Evolutionary conservation across 1,140 invertebrate genomes (phyloP).

Genomic region (Euglossa dilemma): DNA sequence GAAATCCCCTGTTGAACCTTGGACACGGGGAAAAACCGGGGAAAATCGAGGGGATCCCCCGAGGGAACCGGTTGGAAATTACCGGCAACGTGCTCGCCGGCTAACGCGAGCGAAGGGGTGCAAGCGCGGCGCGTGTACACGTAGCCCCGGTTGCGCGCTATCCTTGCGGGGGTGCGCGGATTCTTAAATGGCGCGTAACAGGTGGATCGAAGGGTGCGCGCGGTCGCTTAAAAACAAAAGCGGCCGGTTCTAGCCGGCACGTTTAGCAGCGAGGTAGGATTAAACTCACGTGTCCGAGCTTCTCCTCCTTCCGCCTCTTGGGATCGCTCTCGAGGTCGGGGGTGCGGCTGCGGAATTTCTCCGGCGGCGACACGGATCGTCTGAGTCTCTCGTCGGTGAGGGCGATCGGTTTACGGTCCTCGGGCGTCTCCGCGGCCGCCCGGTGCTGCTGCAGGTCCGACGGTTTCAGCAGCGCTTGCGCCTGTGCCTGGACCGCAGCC

Average conservation of each 20-base stretch:
- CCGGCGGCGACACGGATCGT: constrained; percentile 84
- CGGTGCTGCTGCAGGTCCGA: constrained; percentile 77
- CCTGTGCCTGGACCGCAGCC: constrained; percentile 74
- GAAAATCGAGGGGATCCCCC: no score
- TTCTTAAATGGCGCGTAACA: constrained; percentile 52
- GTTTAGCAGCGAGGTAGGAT: neutral
- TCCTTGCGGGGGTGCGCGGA: neutral
- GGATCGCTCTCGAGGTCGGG: constrained; percentile 81
- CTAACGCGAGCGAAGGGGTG: no score
- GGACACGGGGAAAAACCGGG: no score
- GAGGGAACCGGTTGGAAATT: no score
- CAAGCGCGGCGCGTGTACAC: neutral
- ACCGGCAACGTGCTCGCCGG: no score
- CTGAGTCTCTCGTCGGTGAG: constrained; percentile 77
- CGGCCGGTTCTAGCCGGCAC: neutral
- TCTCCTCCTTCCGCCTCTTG: constrained; percentile 83
- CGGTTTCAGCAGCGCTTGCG: constrained; percentile 76
- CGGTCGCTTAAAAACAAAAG: constrained; percentile 34
- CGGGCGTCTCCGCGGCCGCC: constrained; percentile 75
- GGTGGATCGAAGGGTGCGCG: constrained; percentile 48
- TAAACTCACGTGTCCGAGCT: constrained; percentile 79
- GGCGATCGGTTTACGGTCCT: constrained; percentile 78
- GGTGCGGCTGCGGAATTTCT: constrained; percentile 82
- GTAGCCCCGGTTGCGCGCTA: neutral
- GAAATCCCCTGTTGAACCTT: no score